Conservation (phyloP, 2,797 vertebrate genomes). For the Sebastes jordani region DNA sequence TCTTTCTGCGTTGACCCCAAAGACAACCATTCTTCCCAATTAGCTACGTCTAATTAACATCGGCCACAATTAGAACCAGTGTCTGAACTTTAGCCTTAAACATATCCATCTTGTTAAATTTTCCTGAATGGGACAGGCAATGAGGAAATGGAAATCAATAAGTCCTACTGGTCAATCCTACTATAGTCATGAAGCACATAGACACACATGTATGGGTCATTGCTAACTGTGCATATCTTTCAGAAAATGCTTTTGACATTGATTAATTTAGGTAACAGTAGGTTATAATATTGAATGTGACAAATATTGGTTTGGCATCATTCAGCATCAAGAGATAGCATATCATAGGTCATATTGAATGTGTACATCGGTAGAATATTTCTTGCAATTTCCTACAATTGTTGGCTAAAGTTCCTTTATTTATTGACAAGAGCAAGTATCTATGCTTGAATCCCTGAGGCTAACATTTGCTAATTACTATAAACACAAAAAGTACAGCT, state of each 20-base stretch:
- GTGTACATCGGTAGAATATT: background rate
- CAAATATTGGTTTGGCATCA: background rate
- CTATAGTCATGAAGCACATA: background rate
- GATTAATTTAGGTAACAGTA: background rate
- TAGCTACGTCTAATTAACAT: slow-evolving; percentile 61
- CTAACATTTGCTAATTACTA: background rate
- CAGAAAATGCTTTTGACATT: background rate
- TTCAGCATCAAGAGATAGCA: background rate
- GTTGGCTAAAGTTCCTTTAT: background rate
- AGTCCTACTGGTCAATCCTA: slow-evolving; percentile 36
- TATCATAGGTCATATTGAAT: background rate
- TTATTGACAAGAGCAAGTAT: background rate
- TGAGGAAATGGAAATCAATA: slow-evolving; percentile 48
- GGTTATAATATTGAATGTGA: background rate
- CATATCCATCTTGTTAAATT: slow-evolving; percentile 60
- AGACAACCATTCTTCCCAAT: slow-evolving; percentile 52
- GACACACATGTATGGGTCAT: background rate
- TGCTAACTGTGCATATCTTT: background rate
- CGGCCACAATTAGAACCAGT: slow-evolving; percentile 19
- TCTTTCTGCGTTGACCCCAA: background rate
- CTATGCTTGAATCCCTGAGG: background rate
- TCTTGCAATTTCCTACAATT: background rate
- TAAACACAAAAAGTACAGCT: background rate
- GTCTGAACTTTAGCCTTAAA: slow-evolving; percentile 28
- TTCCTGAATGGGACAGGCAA: slow-evolving; percentile 24